phyloP scores from a whole-genome alignment of 2,113 vertebrate species.

The Thymallus thymallus region DNA sequence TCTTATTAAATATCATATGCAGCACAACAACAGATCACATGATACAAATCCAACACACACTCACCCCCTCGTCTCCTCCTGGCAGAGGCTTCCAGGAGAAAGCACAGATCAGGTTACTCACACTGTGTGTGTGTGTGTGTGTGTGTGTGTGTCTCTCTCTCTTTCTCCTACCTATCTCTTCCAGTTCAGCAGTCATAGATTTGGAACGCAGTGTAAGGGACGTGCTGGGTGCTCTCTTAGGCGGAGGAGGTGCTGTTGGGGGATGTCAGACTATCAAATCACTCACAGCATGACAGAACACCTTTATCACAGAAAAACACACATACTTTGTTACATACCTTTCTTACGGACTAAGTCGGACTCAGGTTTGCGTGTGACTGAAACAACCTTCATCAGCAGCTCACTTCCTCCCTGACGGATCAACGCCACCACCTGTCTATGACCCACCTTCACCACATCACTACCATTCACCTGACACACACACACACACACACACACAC shows the following conservation, averaged over 20 bases:
- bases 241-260: constrained; percentile 87
- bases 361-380: constrained; percentile 91
- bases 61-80: constrained; percentile 96
- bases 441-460: constrained; percentile 96
- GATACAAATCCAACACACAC: constrained; percentile 65
- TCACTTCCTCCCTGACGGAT: constrained; percentile 95
- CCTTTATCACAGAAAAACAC: background rate
- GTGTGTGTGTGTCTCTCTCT: too few relatives aligned
- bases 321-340: constrained; percentile 68
- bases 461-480: constrained; percentile 86
- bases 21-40: constrained; percentile 7
- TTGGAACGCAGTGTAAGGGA: constrained; percentile 95
- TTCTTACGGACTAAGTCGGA: constrained; percentile 87
- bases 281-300: background rate
- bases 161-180: constrained; percentile 90
- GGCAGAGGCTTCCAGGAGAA: constrained; percentile 83
- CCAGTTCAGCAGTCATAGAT: constrained; percentile 97
- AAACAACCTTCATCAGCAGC: constrained; percentile 95
- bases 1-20: too few relatives aligned
- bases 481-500: too few relatives aligned
- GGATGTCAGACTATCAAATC: background rate
- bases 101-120: constrained; percentile 20
- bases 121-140: background rate
- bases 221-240: constrained; percentile 94
- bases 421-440: constrained; percentile 93